A percentile compares a stretch with the other conserved stretches of the same genome.
Conservation (phyloP, 2,888 invertebrate species). For the Catonia carolina region DNA sequence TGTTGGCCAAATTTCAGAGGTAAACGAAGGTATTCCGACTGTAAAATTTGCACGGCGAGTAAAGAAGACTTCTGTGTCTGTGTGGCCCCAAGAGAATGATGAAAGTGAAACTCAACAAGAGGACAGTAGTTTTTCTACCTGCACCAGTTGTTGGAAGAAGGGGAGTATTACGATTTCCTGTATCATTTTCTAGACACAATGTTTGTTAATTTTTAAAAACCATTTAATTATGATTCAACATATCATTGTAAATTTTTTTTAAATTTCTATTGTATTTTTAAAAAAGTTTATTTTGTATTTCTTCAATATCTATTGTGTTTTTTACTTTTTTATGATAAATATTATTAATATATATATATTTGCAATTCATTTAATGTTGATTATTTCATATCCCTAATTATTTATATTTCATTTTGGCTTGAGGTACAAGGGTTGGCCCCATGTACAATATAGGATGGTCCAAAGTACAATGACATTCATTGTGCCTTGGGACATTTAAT, state of each 20-base stretch:
- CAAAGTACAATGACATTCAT: neutral
- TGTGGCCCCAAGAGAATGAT: neutral
- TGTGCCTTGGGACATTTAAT: neutral
- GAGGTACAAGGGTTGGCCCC: neutral
- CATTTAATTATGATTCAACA: too few species aligned
- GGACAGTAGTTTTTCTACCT: neutral
- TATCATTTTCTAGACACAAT: neutral
- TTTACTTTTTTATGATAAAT: neutral
- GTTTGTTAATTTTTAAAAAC: neutral
- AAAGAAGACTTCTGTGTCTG: neutral
- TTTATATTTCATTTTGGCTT: neutral
- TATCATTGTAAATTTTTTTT: too few species aligned
- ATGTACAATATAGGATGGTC: neutral
- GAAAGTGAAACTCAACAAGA: neutral
- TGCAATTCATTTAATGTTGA: neutral
- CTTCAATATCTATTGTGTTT: neutral
- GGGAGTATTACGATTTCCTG: neutral
- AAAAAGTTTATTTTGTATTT: too few species aligned
- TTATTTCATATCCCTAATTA: neutral
- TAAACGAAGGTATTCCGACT: neutral
- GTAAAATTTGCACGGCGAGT: neutral
- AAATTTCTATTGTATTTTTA: too few species aligned
- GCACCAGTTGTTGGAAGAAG: neutral
- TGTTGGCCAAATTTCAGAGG: neutral
- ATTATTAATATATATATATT: neutral